Percentiles rank a stretch among this genome's conserved stretches.
phyloP scores from a whole-genome alignment of 2,113 vertebrate species.

The Cyprinodon variegatus region DNA sequence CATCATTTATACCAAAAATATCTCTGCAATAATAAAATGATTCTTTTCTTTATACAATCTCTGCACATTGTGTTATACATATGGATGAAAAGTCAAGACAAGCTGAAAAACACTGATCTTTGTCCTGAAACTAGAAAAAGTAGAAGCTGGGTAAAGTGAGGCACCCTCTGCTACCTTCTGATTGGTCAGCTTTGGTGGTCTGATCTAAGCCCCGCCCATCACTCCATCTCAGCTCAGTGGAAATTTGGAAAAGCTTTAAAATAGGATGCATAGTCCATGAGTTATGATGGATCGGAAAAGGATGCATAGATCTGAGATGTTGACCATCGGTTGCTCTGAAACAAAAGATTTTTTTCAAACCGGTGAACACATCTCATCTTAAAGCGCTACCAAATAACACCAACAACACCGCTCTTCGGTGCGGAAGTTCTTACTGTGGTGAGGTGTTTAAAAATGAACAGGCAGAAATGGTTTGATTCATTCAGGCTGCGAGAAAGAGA shows the following conservation, averaged over 20 bases:
- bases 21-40: conserved; percentile 60
- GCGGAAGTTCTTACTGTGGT: background rate
- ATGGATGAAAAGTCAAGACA: conserved; percentile 29
- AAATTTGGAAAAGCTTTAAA: background rate
- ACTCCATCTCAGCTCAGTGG: background rate
- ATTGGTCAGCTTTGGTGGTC: conserved; percentile 11
- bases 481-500: background rate
- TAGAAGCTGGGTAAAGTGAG: background rate
- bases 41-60: conserved; percentile 24
- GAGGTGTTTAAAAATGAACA: background rate
- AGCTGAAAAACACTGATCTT: conserved; percentile 24
- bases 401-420: background rate
- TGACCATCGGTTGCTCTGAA: background rate
- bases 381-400: background rate
- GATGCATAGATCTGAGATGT: background rate
- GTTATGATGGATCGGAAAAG: background rate
- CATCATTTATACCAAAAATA: conserved; percentile 74
- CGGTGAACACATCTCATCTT: background rate
- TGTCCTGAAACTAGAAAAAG: conserved; percentile 22
- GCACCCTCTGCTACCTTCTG: background rate
- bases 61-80: conserved; percentile 50
- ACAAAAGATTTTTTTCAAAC: background rate
- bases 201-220: conserved; percentile 5
- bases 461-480: background rate
- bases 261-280: background rate